Evolutionary conservation across 2,797 vertebrate species (phyloP).

Genomic region (Intellagama lesueurii): DNA sequence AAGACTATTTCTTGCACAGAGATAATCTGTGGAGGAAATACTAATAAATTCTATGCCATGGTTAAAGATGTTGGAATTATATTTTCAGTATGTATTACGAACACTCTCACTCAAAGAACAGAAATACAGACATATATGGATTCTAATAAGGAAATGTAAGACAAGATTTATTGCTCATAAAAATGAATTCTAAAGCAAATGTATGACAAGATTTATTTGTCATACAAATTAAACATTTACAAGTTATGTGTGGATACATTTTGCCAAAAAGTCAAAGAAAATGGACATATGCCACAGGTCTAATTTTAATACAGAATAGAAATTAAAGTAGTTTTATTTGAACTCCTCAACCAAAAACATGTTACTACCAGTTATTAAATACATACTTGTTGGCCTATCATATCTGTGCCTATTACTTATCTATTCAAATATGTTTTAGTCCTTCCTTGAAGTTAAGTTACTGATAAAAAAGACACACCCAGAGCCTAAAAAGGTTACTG

Average conservation of each 20-base stretch:
- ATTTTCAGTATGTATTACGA: too few species aligned
- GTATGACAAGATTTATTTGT: background rate
- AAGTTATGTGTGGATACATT: background rate
- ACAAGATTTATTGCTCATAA: background rate
- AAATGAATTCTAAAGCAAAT: too few species aligned
- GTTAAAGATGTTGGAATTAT: background rate
- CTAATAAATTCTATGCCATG: background rate
- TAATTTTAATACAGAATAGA: background rate
- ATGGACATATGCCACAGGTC: background rate
- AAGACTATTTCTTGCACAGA: background rate
- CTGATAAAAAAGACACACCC: constrained; percentile 78
- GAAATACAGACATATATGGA: background rate
- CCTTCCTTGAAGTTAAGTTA: constrained; percentile 67
- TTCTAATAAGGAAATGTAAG: background rate
- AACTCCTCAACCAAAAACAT: background rate
- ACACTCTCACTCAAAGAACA: too few species aligned
- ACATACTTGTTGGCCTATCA: too few species aligned
- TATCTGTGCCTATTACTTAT: too few species aligned
- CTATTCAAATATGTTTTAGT: background rate
- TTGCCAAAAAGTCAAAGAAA: background rate
- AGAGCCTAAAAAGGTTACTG: constrained; percentile 79
- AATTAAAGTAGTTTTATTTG: background rate
- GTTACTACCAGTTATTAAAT: background rate
- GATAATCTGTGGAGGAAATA: background rate
- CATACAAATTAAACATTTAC: background rate